Conservation (phyloP, 1,140 invertebrate species). For the Heliconius melpomene region DNA sequence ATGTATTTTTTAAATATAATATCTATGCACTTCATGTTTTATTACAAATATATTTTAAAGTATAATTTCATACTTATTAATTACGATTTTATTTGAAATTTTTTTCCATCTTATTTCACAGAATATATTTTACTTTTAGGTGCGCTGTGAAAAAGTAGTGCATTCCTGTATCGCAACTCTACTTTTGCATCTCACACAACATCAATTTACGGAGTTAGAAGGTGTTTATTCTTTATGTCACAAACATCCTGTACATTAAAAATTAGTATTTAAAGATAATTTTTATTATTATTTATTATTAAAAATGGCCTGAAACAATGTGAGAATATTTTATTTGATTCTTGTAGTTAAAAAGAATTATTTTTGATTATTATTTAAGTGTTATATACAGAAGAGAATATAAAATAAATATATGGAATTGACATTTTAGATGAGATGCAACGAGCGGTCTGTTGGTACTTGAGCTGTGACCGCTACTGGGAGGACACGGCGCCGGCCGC, state of each 20-base stretch:
- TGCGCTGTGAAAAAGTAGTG: constrained; percentile 86
- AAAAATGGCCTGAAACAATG: no score
- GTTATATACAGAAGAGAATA: no score
- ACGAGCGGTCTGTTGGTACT: constrained; percentile 93
- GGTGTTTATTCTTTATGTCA: constrained; percentile 73
- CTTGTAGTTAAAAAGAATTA: no score
- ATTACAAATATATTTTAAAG: no score
- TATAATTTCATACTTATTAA: no score
- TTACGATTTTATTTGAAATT: background rate
- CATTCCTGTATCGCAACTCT: constrained; percentile 88
- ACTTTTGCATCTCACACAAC: constrained; percentile 88
- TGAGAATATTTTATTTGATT: no score
- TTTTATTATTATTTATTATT: no score
- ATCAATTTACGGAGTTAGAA: constrained; percentile 93
- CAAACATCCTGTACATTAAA: no score
- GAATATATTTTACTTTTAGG: constrained; percentile 55
- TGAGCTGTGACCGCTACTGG: constrained; percentile 95
- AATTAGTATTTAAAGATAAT: no score
- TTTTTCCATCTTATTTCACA: background rate
- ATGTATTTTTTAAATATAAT: no score
- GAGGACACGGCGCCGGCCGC: constrained; percentile 89
- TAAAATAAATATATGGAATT: background rate
- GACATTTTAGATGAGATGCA: constrained; percentile 88
- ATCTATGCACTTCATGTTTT: no score
- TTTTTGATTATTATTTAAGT: no score